Base-by-base conservation (phyloP, 2,888 invertebrate species). In the Cheilosia variabilis region DNA sequence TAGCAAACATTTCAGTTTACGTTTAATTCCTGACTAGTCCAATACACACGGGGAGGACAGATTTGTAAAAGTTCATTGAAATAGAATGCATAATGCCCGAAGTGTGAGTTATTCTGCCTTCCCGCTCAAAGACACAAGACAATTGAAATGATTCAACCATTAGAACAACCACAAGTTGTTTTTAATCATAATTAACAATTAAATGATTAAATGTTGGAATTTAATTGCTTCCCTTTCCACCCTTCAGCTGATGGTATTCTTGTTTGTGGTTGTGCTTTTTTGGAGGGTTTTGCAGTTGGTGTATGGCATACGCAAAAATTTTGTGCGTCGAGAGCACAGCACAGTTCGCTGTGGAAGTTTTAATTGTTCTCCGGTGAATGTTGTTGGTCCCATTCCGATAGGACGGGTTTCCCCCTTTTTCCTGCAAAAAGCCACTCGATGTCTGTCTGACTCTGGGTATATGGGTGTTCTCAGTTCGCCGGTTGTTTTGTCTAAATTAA, bases 151-250 rank as follows among this genome's bases (percentile, higher is more conserved):
- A 77, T 63, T 81, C 72, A 76, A 77, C 57, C 81, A 58, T 86
- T 81, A 63, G 86, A 77, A 72, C 68, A 68, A 81, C 81, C 86
- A 66, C 86, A 81, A 81, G 86, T 86, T 86, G 86, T 81, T 86
- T 86, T 72, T 76, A 77, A 81, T 86, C 72, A 86, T 86, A 81
- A 86, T 86, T 81, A 86, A 86, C 86, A 86, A 86, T 86, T 81
- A 86, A 86, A 86, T 86, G 81, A 81, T 81, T 86, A 86, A 86
- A 86, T 86, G 81, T 81, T 86, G 86, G 41, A 77, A 72, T 86
- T 86, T 86, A 86, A 86, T 77, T 86, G 81, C 76, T 81, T 71
- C 76, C 60, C 63, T 62, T 77, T 66, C 68, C 65, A 72, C 72
- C 72, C 66, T 47, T 60, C 17, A 31, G 34, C 43, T 31, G 22